A percentile compares a stretch with the other conserved stretches of the same genome.
Evolutionary conservation across 2,113 vertebrate genomes (phyloP).

Genomic region (Talpa occidentalis): DNA sequence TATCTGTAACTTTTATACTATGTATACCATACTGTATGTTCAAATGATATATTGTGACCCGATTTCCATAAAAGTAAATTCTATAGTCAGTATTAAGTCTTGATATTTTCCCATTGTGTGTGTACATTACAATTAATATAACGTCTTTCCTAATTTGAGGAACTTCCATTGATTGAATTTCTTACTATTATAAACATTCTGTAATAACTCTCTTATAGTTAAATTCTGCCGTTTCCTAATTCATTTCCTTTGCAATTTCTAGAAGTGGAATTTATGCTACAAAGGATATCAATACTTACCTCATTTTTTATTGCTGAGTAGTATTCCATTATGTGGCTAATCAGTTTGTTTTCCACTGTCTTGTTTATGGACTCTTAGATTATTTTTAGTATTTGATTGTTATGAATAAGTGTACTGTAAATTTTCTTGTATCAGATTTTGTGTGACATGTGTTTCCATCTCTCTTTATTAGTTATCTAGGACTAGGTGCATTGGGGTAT

Average conservation of each 20-base stretch:
- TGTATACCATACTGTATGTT: not conserved
- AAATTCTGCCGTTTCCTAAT: not conserved
- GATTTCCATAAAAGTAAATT: not conserved
- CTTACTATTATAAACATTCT: not conserved
- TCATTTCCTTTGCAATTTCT: not conserved
- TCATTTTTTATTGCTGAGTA: conserved; percentile 2
- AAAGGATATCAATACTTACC: not conserved
- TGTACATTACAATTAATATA: not conserved
- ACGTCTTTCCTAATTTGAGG: not conserved
- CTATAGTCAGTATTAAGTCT: not conserved
- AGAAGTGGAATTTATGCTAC: not conserved
- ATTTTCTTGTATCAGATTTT: not conserved
- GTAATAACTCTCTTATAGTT: not conserved
- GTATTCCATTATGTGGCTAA: not conserved
- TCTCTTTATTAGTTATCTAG: not conserved
- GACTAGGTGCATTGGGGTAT: not conserved
- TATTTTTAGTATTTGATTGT: not conserved
- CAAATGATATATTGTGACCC: not conserved
- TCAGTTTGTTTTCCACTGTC: not conserved
- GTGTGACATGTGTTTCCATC: not conserved
- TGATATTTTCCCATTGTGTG: not conserved
- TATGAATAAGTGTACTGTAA: not conserved
- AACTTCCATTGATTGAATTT: not conserved
- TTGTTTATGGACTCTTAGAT: not conserved
- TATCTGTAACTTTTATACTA: too few species aligned